Conservation (phyloP, 2,797 vertebrate species). For the Falco biarmicus region DNA sequence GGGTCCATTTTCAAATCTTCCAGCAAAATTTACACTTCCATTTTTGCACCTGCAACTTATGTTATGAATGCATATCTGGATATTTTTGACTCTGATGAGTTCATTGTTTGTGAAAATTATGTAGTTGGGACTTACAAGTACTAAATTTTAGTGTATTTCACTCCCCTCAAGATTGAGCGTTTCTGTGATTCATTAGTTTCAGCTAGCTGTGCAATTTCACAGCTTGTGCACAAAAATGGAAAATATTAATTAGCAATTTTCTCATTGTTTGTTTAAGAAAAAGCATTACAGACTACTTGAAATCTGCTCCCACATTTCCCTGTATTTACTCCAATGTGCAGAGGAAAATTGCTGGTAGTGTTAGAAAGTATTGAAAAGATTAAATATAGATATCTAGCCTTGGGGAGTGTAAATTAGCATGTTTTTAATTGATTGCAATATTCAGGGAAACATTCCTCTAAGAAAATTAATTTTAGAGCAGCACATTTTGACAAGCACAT, state of each 20-base stretch:
- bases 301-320: slow-evolving; percentile 43
- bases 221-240: slow-evolving; percentile 59
- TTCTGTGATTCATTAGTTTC: slow-evolving; percentile 53
- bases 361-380: slow-evolving; percentile 57
- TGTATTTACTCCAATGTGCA: slow-evolving; percentile 27
- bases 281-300: slow-evolving; percentile 49
- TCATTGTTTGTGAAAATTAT: slow-evolving; percentile 39
- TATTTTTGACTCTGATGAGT: slow-evolving; percentile 19
- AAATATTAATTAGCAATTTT: slow-evolving; percentile 77
- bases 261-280: slow-evolving; percentile 57
- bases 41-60: slow-evolving; percentile 20
- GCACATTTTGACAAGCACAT: slow-evolving; percentile 46
- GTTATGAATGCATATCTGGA: background rate
- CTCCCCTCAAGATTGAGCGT: background rate
- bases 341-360: slow-evolving; percentile 5
- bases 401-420: slow-evolving; percentile 59
- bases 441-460: slow-evolving; percentile 65
- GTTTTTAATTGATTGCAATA: slow-evolving; percentile 66
- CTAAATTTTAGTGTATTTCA: slow-evolving; percentile 4
- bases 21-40: background rate
- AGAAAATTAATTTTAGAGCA: slow-evolving; percentile 67
- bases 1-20: background rate
- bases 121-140: background rate
- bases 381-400: slow-evolving; percentile 62
- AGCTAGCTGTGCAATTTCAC: slow-evolving; percentile 62